A percentile compares a stretch with the other conserved stretches of the same genome.
Conservation (phyloP, 2,113 vertebrate genomes). For the Protobothrops mucrosquamatus region DNA sequence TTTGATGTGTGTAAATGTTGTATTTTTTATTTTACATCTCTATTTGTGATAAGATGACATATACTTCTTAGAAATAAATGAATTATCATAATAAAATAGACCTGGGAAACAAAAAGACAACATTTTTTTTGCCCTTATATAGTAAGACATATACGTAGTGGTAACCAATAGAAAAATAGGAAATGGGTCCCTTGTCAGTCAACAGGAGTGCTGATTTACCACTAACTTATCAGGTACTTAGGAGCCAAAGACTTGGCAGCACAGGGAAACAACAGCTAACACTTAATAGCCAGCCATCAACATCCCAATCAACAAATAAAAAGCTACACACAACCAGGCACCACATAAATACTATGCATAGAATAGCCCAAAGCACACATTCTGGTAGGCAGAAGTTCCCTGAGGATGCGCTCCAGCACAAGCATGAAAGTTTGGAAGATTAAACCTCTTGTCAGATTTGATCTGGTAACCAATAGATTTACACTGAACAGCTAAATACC, state of each 20-base stretch:
- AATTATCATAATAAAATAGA: not conserved
- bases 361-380: not conserved
- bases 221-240: not conserved
- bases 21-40: not conserved
- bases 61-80: not conserved
- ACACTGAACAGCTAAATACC: slow-evolving; percentile 13
- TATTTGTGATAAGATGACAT: not conserved
- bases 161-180: not conserved
- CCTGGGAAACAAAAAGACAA: not conserved
- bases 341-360: not conserved
- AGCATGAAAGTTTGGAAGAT: not conserved
- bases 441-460: not conserved
- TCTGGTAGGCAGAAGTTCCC: not conserved
- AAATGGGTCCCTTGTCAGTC: not conserved
- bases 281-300: not conserved
- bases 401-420: not conserved
- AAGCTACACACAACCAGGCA: not conserved
- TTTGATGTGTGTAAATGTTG: not conserved
- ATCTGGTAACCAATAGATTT: not conserved
- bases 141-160: not conserved
- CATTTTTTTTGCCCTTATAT: not conserved
- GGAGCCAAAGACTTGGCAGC: not conserved
- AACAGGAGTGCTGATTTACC: not conserved
- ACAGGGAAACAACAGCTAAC: not conserved
- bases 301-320: not conserved